Base-by-base conservation (phyloP, 2,888 invertebrate genomes). In the Dastarcus helophoroides region DNA sequence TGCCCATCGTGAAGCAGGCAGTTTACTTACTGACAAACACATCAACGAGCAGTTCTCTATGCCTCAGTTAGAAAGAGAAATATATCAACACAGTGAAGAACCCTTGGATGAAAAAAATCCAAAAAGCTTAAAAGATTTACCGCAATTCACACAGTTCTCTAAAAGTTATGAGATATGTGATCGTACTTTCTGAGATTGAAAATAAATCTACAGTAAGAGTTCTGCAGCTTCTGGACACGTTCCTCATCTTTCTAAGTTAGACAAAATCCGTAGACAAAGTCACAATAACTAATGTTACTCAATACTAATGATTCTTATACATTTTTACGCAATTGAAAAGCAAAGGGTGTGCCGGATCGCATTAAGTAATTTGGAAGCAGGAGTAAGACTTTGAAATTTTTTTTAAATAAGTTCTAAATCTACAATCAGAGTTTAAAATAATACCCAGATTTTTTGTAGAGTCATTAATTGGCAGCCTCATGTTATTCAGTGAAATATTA, bases 291-390 rank as follows among this genome's bases (percentile, higher is more conserved):
- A 26, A 33, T 10, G 3, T 17, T 8, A 3, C 28, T n/a, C 14
- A 34, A 23, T 13, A 34, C 14, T 11, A 34, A 2, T n/a, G 26
- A 10, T 10, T 34, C 35, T 8, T 12, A 19, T 12, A 34, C 3
- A 12, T 33, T 34, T 21, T 32, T 34, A 15, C 31, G 23, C 4
- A 15, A 11, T 15, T 32, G 19, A 33, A 33, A 33, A 26, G 32
- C 33, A n/a, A 34, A 24, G 10, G 9, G 9, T 7, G n/a, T 24
- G 8, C 10, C 24, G 6, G 9, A 6, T 24, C 6, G 24, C 8
- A 15, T 35, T 33, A 7, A 33, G 14, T 13, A 26, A 7, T 19
- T 22, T 29, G 11, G 31, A 33, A 2, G 14, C 7, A 11, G 26
- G 15, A 12, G 22, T 23, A 2, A 10, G 6, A 9, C 23, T 32